Conservation (phyloP, 2,113 vertebrate genomes). For the Heteronetta atricapilla region DNA sequence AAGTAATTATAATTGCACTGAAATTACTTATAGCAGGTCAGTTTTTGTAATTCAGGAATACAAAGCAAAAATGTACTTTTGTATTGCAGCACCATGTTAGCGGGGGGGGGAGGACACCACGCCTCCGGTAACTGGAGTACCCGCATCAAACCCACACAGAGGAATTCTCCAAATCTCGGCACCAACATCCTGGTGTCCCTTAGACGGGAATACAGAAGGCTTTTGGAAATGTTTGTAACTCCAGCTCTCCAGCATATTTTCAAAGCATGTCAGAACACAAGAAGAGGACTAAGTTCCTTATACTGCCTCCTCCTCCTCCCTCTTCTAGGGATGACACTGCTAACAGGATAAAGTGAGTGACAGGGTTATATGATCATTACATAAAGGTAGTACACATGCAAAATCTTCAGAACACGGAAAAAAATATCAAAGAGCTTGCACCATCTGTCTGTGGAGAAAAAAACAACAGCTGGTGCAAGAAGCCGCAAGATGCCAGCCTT, state of each 20-base stretch:
- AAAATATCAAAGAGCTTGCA: slow-evolving; percentile 80
- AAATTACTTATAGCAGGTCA: not conserved
- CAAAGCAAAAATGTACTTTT: not conserved
- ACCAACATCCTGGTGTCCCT: not conserved
- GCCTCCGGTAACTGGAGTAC: not conserved
- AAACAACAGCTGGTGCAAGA: slow-evolving; percentile 89
- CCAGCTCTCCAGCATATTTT: not conserved
- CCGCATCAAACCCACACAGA: not conserved
- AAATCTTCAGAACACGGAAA: slow-evolving; percentile 62
- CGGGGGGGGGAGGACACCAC: not conserved
- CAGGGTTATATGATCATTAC: slow-evolving; percentile 59
- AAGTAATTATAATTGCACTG: not conserved
- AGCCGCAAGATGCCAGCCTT: slow-evolving; percentile 90
- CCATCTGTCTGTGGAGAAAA: slow-evolving; percentile 90
- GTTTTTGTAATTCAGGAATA: not conserved
- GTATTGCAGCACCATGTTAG: not conserved
- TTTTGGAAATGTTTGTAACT: slow-evolving; percentile 1
- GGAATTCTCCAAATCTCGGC: not conserved
- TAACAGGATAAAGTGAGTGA: slow-evolving; percentile 60
- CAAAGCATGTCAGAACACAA: slow-evolving; percentile 39
- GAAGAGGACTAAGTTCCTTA: slow-evolving; percentile 41
- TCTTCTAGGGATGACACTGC: slow-evolving; percentile 10
- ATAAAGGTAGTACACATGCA: slow-evolving; percentile 66
- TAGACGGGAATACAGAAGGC: not conserved
- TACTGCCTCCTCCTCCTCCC: not conserved